These are phyloP conservation scores for human DNA, from an alignment of 2,113 vertebrate genomes.

Conservation along the genomic window GRCh38 chr7:127099001-127099500, in stretches of 20 bases:
- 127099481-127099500: background rate
- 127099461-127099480: background rate
- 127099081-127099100: slow-evolving; percentile 53
- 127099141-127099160: slow-evolving; percentile 29
- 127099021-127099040: slow-evolving; percentile 74
- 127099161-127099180: background rate
- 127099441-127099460: background rate
- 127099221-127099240: slow-evolving; percentile 49
- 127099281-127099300: background rate
- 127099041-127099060: slow-evolving; percentile 56
- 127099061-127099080: slow-evolving; percentile 53
- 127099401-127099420: background rate
- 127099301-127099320: background rate
- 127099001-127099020: slow-evolving; percentile 58
- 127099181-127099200: slow-evolving; percentile 51
- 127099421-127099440: background rate
- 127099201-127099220: slow-evolving; percentile 49
- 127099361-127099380: background rate
- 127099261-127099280: background rate
- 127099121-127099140: slow-evolving; percentile 26
- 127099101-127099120: slow-evolving; percentile 44
- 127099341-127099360: slow-evolving; percentile 25
- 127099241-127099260: background rate
- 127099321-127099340: background rate
- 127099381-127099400: background rate